Evolutionary conservation across 2,113 vertebrate species (phyloP).

Genomic region (Condylura cristata): DNA sequence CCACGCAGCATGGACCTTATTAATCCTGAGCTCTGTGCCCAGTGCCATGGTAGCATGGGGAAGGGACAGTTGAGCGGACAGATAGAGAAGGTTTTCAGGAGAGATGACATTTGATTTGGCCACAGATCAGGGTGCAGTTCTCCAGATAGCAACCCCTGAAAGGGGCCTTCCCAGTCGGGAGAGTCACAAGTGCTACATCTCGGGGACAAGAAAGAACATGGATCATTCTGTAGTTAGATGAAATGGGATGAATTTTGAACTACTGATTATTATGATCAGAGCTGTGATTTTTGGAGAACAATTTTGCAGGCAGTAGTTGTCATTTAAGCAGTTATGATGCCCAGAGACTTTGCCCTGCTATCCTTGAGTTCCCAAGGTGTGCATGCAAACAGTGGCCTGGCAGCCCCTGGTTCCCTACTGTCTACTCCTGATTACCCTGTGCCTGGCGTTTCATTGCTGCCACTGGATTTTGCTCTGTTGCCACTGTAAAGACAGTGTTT

Average conservation of each 20-base stretch:
- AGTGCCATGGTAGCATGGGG: neutral
- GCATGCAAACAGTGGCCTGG: neutral
- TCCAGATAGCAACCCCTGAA: neutral
- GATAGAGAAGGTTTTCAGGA: neutral
- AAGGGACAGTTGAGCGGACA: neutral
- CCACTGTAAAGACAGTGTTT: neutral
- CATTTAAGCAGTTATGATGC: neutral
- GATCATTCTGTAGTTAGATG: neutral
- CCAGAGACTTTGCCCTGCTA: neutral
- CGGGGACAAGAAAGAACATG: neutral
- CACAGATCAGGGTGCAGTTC: neutral
- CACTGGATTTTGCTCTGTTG: neutral
- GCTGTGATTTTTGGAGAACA: neutral
- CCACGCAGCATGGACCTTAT: neutral
- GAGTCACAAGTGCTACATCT: neutral
- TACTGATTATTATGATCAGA: neutral
- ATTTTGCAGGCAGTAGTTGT: neutral
- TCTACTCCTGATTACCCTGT: neutral
- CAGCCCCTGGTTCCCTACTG: fast-evolving
- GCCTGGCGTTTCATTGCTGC: neutral
- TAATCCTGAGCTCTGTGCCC: neutral
- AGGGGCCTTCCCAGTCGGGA: neutral
- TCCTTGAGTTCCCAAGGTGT: neutral
- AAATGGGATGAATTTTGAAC: neutral
- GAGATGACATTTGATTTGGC: neutral